Conservation (phyloP, 2,888 invertebrate genomes). For the Pachliopta kotzebuea region DNA sequence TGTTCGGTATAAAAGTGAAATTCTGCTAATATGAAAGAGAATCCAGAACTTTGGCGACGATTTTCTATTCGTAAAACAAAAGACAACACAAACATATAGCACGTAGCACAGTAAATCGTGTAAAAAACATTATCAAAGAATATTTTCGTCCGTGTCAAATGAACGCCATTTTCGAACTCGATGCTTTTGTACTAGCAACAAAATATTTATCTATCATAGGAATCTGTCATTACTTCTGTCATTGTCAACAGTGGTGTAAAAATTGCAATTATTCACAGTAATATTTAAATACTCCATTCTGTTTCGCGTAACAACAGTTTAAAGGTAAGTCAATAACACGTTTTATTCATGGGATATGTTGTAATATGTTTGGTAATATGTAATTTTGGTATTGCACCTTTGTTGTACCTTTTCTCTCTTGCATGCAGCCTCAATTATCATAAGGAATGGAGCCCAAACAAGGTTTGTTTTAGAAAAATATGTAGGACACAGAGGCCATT, state of each 20-base stretch:
- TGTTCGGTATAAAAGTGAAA: neutral
- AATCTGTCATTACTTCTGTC: constrained; percentile 1
- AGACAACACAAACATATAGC: too few relatives aligned
- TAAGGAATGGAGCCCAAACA: constrained; percentile 73
- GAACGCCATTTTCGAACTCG: too few relatives aligned
- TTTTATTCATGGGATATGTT: neutral
- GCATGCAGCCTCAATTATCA: constrained; percentile 73
- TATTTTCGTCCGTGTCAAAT: too few relatives aligned
- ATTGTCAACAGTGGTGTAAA: constrained; percentile 1
- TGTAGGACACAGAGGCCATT: neutral
- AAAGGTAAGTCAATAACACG: constrained; percentile 8
- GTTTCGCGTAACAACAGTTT: neutral
- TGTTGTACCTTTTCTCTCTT: constrained; percentile 65
- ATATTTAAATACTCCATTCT: neutral
- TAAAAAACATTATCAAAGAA: too few relatives aligned
- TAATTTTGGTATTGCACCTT: constrained; percentile 33
- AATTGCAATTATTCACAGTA: constrained; percentile 3
- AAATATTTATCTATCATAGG: neutral
- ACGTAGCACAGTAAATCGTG: too few relatives aligned
- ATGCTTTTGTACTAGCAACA: neutral
- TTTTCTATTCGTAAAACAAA: too few relatives aligned
- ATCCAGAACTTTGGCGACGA: too few relatives aligned
- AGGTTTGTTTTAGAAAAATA: constrained; percentile 68
- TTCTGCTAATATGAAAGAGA: too few relatives aligned
- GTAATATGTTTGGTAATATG: constrained; percentile 1